phyloP scores from a whole-genome alignment of 2,888 invertebrate species.

The Ectropis crepuscularia region DNA sequence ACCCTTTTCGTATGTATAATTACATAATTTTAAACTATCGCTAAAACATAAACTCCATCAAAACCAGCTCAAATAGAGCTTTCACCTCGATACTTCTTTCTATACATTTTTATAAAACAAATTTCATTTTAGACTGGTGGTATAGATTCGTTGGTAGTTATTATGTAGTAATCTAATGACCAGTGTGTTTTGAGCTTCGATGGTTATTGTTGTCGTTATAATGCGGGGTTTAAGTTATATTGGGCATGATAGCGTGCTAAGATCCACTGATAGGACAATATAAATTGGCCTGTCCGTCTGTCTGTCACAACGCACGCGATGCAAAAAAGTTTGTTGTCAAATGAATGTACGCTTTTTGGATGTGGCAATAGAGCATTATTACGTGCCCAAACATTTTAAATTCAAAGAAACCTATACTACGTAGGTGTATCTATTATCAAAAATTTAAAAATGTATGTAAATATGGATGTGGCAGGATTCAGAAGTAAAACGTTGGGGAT shows the following conservation, averaged over 20 bases:
- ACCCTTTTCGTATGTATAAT: constrained; percentile 30
- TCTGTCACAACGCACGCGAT: constrained; percentile 81
- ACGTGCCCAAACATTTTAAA: too few relatives aligned
- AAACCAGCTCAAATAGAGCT: constrained; percentile 12
- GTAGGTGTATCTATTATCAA: too few relatives aligned
- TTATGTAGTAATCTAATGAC: background rate
- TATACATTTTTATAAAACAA: background rate
- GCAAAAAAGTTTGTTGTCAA: constrained; percentile 70
- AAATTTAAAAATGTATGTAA: too few relatives aligned
- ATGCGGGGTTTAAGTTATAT: constrained; percentile 39
- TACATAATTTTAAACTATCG: constrained; percentile 31
- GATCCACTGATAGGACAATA: constrained; percentile 79
- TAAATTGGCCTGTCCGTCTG: constrained; percentile 82
- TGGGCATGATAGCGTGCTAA: constrained; percentile 49
- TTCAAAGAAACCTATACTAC: too few relatives aligned
- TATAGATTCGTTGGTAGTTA: constrained; percentile 1
- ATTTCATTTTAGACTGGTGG: constrained; percentile 14
- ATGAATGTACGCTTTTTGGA: constrained; percentile 11
- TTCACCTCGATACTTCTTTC: constrained; percentile 4
- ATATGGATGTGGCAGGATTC: too few relatives aligned
- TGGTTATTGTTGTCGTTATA: background rate
- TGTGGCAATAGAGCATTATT: constrained; percentile 9
- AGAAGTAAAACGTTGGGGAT: too few relatives aligned
- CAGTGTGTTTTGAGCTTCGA: constrained; percentile 4
- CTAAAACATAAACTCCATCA: constrained; percentile 17